Evolutionary conservation across 53 echinoderm and acorn worm genomes (phyloP), one percentile per base, ranked within the genome.

Genomic region (Stichopus horrens): DNA sequence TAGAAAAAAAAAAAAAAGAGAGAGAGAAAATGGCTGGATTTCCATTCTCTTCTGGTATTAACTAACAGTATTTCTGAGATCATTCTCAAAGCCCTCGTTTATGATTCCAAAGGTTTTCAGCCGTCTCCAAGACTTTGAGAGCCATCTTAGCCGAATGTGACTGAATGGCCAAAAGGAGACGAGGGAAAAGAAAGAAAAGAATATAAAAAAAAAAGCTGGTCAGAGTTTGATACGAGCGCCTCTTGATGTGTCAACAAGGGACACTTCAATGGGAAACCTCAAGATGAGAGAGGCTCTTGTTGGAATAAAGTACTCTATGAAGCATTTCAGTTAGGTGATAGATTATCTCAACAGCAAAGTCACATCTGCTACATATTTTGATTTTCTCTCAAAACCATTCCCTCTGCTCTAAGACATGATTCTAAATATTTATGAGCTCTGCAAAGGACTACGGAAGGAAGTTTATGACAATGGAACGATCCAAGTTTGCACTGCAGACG

Each of bases 201-300:
- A 37, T 37, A 37, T n/a, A 37, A 37, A 37, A 37, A 37, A 37
- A 37, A 37, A 37, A 75, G 10, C 9, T 75, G 75, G 52, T 75
- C 53, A 81, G 81, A 58, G 9, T 81, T 57, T 81, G 81, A 81
- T 81, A 55, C 55, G 81, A 56, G 71, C 52, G 23, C 81, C 81
- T 81, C 81, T 81, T 81, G 81, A 81, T 81, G 81, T 81, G 81
- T 81, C 81, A 81, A 81, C 81, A 81, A 57, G 57, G 81, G 58
- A 58, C 81, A 81, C 81, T 81, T 81, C 81, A 81, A 21, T 57
- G 21, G 81, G 58, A 56, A 81, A 58, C 81, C 54, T 57, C 23
- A n/a, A 20, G 52, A 58, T 10, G 81, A 81, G 58, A 81, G 81
- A 81, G 81, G 81, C 57, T 81, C 53, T 56, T 81, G 53, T 53